Percentiles rank a stretch among this genome's conserved stretches.
phyloP scores from a whole-genome alignment of 2,113 vertebrate species.

The Apteryx mantelli region DNA sequence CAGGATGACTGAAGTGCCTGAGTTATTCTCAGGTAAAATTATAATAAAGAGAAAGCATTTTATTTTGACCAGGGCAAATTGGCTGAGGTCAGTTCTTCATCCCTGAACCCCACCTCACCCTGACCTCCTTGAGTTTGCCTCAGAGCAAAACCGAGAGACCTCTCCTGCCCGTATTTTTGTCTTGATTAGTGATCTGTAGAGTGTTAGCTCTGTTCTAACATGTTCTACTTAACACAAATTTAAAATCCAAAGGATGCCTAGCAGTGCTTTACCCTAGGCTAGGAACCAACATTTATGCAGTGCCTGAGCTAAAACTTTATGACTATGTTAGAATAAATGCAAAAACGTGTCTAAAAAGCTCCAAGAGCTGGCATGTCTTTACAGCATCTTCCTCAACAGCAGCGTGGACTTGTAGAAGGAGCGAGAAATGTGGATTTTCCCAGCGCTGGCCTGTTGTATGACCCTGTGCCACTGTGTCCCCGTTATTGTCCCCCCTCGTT shows the following conservation, averaged over 20 bases:
- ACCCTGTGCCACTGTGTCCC: background rate
- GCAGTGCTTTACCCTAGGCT: background rate
- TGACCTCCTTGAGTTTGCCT: background rate
- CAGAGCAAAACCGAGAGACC: background rate
- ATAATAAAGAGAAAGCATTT: background rate
- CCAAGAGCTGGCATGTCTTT: background rate
- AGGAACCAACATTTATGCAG: background rate
- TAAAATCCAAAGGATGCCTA: background rate
- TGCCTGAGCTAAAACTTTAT: background rate
- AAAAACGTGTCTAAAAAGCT: background rate
- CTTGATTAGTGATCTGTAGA: background rate
- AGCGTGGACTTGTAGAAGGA: background rate
- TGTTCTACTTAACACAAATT: background rate
- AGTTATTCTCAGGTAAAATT: background rate
- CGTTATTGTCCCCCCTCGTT: background rate
- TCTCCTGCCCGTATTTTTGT: background rate
- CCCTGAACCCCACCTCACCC: background rate
- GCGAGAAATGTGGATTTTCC: background rate
- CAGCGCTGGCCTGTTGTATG: background rate
- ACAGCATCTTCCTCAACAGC: accelerated
- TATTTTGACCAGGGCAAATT: background rate
- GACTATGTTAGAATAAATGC: background rate
- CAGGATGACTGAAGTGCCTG: background rate
- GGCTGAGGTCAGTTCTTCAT: background rate
- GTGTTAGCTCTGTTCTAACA: background rate